Conservation (phyloP, 2,888 invertebrate genomes). For the Clepsis dumicolana region DNA sequence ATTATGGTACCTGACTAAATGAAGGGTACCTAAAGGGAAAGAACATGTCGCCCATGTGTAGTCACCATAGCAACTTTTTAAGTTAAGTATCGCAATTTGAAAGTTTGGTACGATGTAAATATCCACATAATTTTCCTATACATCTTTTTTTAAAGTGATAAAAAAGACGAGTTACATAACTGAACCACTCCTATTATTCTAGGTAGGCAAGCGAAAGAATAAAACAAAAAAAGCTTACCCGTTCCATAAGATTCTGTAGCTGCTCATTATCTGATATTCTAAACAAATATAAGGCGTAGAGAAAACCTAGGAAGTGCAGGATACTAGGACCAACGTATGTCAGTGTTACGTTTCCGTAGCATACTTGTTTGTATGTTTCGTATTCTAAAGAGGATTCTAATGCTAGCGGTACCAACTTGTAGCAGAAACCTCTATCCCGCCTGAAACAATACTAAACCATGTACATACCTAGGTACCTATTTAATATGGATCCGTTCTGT, state of each 20-base stretch:
- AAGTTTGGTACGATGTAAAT: no score
- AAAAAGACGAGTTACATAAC: no score
- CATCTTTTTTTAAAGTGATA: no score
- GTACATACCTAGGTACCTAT: background rate
- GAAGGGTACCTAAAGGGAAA: no score
- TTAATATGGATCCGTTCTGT: no score
- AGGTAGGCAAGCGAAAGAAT: background rate
- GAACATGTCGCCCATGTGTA: no score
- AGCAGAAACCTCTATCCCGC: constrained; percentile 90
- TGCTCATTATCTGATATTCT: constrained; percentile 93
- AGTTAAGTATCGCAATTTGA: no score
- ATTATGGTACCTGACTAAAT: no score
- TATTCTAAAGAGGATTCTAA: constrained; percentile 75
- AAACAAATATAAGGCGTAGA: constrained; percentile 91
- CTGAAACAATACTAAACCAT: constrained; percentile 72
- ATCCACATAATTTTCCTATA: no score
- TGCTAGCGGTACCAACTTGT: constrained; percentile 81
- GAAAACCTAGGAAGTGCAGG: constrained; percentile 90
- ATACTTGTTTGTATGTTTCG: constrained; percentile 86
- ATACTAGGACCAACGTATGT: constrained; percentile 91
- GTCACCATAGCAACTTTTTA: no score
- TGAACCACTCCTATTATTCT: no score
- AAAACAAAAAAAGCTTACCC: constrained; percentile 79
- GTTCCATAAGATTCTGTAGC: constrained; percentile 93
- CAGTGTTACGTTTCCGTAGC: constrained; percentile 90